Percentiles rank a stretch among this genome's conserved stretches.
phyloP scores from a whole-genome alignment of 2,888 invertebrate species.

The Theristus sp. region DNA sequence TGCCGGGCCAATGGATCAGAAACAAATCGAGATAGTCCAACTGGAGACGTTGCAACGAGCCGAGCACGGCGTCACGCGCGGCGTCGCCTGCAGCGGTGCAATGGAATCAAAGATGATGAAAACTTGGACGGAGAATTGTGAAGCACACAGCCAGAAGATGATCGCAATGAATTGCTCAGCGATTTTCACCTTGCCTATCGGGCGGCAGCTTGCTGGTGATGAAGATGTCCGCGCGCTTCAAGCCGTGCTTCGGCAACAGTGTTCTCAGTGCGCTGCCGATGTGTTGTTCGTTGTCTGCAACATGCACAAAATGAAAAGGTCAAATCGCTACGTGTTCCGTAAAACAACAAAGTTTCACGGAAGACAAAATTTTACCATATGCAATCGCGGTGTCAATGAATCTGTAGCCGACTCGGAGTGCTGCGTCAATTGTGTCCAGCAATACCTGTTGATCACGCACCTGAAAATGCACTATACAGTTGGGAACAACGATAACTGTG shows the following conservation, averaged over 20 bases:
- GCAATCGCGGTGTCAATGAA: slow-evolving; percentile 55
- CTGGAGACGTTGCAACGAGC: slow-evolving; percentile 46
- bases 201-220: slow-evolving; percentile 59
- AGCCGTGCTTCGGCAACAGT: slow-evolving; percentile 47
- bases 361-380: too few relatives aligned
- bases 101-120: too few relatives aligned
- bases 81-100: too few relatives aligned
- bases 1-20: slow-evolving; percentile 54
- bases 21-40: slow-evolving; percentile 38
- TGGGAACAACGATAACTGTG: too few relatives aligned
- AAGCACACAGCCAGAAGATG: too few relatives aligned
- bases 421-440: slow-evolving; percentile 42
- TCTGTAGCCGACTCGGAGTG: slow-evolving; percentile 46
- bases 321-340: too few relatives aligned
- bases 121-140: too few relatives aligned
- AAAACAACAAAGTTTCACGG: too few relatives aligned
- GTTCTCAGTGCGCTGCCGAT: slow-evolving; percentile 34
- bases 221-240: slow-evolving; percentile 52
- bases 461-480: too few relatives aligned
- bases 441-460: too few relatives aligned
- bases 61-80: slow-evolving; percentile 16
- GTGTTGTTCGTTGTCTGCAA: slow-evolving; percentile 41
- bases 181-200: slow-evolving; percentile 40
- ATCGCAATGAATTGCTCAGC: slow-evolving; percentile 34
- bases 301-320: not conserved